Base-by-base conservation (phyloP, 2,113 vertebrate genomes). In the Leucopternis melanops region DNA sequence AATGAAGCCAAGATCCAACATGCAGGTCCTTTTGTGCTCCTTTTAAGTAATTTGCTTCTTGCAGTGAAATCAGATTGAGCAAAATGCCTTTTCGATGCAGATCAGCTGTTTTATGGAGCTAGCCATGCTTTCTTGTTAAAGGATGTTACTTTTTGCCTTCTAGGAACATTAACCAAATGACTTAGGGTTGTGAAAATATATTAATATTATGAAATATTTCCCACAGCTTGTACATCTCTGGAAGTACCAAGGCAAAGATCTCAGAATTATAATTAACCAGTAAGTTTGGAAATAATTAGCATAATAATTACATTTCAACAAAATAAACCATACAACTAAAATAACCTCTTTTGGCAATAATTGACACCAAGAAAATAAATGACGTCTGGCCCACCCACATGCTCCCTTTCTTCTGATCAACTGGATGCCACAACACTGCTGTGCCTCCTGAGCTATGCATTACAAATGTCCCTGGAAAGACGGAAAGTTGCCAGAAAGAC, bases 201-300 rank as follows among this genome's bases (percentile, higher is more conserved):
- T 71, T 78, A 73, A 73, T 62, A 83, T 75, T 79, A 82, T 42
- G 32, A 97, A 94, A 74, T 32, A 61, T 82, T 91, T 89, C 74
- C 78, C 78, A 74, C 82, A 94, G 81, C 58, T 91, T 94, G 52
- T 62, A 91, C 47, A 57, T 84, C 73, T 87, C 92, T 87, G 83
- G 34, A 95, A 88, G 19, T 25, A 86, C 42, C 34, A 81, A 77
- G 57, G 61, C 74, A 94, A 45, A 79, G 70, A 94, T 49, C 70
- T 95, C 25, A 6, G 83, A 81, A 94, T 89, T 61, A 87, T 42
- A 91, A 95, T 72, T 45, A 96, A 89, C 38, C 54, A 87, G 81
- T 49, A 91, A 82, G 81, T 91, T 94, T 92, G 81, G 88, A 91
- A 94, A 91, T 87, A 94, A 94, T 95, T 94, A 95, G 57, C 69